Evolutionary conservation across 2,797 vertebrate genomes (phyloP), one percentile per base, ranked within the genome.

Genomic region (Sciurus carolinensis): DNA sequence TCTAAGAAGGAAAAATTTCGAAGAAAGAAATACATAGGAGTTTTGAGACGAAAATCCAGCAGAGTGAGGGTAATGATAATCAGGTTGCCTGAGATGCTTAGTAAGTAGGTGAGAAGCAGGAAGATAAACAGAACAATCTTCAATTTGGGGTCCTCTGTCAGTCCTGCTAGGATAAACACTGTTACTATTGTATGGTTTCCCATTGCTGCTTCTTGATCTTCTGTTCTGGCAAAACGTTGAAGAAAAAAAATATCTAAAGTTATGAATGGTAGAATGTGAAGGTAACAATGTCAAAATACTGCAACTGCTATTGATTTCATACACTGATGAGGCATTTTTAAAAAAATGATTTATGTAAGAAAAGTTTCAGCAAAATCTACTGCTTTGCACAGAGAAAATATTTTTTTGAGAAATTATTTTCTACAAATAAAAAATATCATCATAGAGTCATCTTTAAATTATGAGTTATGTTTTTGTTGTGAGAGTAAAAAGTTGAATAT

Each of bases 11-110:
- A 97, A 87, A 97, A 94, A 67, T 97, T 96, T 72, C 50, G 20
- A 79, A 97, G 93, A 82, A 97, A 96, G 57, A 96, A 97, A 50
- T 97, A 97, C 95, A 97, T 96, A 20, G 96, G 95, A 1, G 92
- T 93, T 52, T 96, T 95, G 39, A 97, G 93, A 59, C 91, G 87
- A 39, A 47, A 26, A 62, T 95, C 89, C 84, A 92, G 76, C n/a
- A 94, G 64, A 8, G 94, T 94, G 50, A 96, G 85, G 18, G 71
- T 69, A 6, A 97, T 95, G 39, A 97, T 96, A 8, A 54, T 59
- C 73, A 97, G 54, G 36, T 96, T 95, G 24, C 92, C 96, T 71
- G 88, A 36, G 59, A 97, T 36, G 36, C 95, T 97, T 54, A 85
- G 52, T 72, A 96, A 26, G 36, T 95, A 97, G 33, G 79, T 94